phyloP scores from a whole-genome alignment of 2,797 vertebrate genomes.

The Neopelma chrysocephalum region DNA sequence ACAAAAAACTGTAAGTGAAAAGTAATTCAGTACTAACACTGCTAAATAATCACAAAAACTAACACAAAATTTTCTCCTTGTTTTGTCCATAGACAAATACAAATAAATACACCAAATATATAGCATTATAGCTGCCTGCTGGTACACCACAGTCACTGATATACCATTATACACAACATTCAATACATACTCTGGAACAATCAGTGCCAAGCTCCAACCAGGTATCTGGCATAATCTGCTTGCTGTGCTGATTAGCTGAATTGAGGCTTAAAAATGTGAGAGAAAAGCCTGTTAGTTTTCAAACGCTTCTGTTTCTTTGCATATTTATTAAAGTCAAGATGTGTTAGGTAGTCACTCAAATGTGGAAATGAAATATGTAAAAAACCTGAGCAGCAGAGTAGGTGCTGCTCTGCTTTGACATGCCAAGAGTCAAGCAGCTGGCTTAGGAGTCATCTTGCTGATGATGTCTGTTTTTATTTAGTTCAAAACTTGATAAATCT shows the following conservation, averaged over 20 bases:
- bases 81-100: neutral
- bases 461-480: neutral
- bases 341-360: neutral
- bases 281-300: neutral
- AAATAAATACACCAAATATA: neutral
- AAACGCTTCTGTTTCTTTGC: neutral
- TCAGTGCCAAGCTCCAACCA: neutral
- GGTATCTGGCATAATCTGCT: neutral
- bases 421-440: neutral
- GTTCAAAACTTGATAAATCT: neutral
- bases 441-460: neutral
- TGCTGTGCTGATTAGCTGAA: neutral
- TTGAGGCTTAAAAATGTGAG: neutral
- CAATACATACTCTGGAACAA: neutral
- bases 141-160: neutral
- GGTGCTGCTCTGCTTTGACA: neutral
- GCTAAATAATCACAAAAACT: neutral
- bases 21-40: neutral
- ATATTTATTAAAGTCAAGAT: neutral
- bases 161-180: neutral
- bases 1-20: neutral
- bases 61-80: neutral
- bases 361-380: neutral
- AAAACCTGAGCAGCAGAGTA: neutral
- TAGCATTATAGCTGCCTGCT: neutral